These are phyloP conservation scores for Pterois miles DNA, from an alignment of 2,797 vertebrate species.

Conservation along the genomic window DNA sequence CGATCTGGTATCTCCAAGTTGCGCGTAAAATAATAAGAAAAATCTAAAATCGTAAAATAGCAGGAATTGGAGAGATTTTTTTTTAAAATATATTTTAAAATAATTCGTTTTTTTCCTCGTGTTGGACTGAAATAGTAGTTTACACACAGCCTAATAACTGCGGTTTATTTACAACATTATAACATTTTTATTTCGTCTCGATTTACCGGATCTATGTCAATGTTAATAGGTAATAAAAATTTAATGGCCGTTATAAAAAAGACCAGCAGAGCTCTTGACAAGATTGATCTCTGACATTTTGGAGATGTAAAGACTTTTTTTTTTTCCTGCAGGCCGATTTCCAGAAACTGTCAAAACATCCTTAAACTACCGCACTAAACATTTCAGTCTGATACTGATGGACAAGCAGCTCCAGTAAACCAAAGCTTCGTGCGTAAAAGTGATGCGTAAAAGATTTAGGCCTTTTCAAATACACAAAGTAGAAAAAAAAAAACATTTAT, in stretches of 20 bases:
- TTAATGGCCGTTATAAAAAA: conserved; percentile 50
- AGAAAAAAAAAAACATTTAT: no score
- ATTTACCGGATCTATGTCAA: conserved; percentile 33
- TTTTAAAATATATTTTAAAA: background rate
- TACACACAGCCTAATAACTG: conserved; percentile 5
- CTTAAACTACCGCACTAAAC: conserved; percentile 32
- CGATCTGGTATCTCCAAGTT: background rate
- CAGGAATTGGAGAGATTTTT: background rate
- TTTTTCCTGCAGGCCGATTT: conserved; percentile 17
- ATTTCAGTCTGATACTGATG: conserved; percentile 9
- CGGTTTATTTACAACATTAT: conserved; percentile 32
- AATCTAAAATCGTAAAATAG: background rate
- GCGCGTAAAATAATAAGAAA: background rate
- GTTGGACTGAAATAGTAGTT: background rate
- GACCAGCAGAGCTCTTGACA: conserved; percentile 1
- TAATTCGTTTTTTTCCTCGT: background rate
- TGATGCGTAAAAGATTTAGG: background rate
- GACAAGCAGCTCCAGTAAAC: conserved; percentile 4
- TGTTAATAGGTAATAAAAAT: conserved; percentile 51
- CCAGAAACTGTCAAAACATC: conserved; percentile 59
- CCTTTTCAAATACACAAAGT: no score
- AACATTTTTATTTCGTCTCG: conserved; percentile 39
- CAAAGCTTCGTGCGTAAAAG: background rate
- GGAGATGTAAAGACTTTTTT: conserved; percentile 28
- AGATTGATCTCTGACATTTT: conserved; percentile 44